Percentiles rank a stretch among this genome's conserved stretches.
Evolutionary conservation across 1,140 invertebrate species (phyloP).

Genomic region (Macrocentrus cingulum): DNA sequence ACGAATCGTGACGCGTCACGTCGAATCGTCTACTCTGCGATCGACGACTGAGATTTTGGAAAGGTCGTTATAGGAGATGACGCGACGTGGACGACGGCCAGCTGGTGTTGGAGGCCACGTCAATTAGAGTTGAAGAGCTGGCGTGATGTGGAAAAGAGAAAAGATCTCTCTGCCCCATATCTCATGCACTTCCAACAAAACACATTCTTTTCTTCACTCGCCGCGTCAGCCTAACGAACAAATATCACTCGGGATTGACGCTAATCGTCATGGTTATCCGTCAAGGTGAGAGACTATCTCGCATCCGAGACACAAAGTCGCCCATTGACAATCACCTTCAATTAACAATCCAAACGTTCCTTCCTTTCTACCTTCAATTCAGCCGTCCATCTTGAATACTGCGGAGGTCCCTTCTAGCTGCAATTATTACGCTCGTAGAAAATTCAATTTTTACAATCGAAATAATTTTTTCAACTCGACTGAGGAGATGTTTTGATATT

Average conservation of each 20-base stretch:
- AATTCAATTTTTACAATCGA: no score
- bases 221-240: conserved; percentile 38
- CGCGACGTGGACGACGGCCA: conserved; percentile 30
- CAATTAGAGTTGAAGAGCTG: conserved; percentile 34
- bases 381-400: no score
- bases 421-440: no score
- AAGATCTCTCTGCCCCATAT: not conserved
- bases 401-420: no score
- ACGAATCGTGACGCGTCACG: conserved; percentile 10
- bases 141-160: conserved; percentile 9
- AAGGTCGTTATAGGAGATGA: conserved; percentile 39
- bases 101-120: conserved; percentile 29
- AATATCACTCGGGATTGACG: conserved; percentile 35
- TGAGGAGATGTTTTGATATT: no score
- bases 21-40: conserved; percentile 9
- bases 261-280: conserved; percentile 35
- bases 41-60: conserved; percentile 26
- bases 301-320: not conserved
- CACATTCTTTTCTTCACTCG: not conserved
- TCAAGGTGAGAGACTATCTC: conserved; percentile 28
- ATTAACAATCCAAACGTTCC: conserved; percentile 10
- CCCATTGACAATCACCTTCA: not conserved
- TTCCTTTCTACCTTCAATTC: no score
- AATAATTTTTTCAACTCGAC: no score
- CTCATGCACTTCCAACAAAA: not conserved